These are phyloP conservation scores for Papilio elwesi DNA, from an alignment of 2,888 invertebrate species.

Conservation along the genomic window DNA sequence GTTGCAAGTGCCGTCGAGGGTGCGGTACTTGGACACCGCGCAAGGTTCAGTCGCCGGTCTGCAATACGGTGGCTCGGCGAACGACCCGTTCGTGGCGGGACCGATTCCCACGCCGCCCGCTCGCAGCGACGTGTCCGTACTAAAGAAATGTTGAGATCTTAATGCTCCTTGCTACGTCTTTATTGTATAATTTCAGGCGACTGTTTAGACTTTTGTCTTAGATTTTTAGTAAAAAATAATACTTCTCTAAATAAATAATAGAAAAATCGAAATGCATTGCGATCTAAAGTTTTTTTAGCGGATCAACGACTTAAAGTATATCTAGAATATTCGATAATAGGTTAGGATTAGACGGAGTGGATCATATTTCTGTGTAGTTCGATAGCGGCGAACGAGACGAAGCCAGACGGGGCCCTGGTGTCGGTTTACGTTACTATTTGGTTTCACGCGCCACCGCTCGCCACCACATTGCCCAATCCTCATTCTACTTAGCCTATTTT, in stretches of 20 bases:
- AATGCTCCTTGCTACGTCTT: too few relatives aligned
- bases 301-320: constrained; percentile 34
- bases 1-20: constrained; percentile 91
- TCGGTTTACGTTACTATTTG: constrained; percentile 53
- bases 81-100: constrained; percentile 63
- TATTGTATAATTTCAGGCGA: too few relatives aligned
- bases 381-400: constrained; percentile 51
- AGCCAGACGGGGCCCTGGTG: constrained; percentile 61
- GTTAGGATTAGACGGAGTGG: constrained; percentile 45
- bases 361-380: constrained; percentile 48
- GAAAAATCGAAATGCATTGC: too few relatives aligned
- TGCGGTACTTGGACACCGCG: constrained; percentile 84
- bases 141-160: constrained; percentile 39
- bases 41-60: constrained; percentile 63
- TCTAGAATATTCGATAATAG: constrained; percentile 36
- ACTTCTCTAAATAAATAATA: too few relatives aligned
- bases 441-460: constrained; percentile 46
- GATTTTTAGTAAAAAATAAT: too few relatives aligned
- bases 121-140: constrained; percentile 54
- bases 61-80: constrained; percentile 67
- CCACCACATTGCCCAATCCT: constrained; percentile 5
- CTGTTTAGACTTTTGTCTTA: too few relatives aligned
- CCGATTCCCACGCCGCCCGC: constrained; percentile 66
- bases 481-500: background rate
- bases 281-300: constrained; percentile 14